Evolutionary conservation across 2,797 vertebrate species (phyloP).

Genomic region (Etheostoma nigrum): DNA sequence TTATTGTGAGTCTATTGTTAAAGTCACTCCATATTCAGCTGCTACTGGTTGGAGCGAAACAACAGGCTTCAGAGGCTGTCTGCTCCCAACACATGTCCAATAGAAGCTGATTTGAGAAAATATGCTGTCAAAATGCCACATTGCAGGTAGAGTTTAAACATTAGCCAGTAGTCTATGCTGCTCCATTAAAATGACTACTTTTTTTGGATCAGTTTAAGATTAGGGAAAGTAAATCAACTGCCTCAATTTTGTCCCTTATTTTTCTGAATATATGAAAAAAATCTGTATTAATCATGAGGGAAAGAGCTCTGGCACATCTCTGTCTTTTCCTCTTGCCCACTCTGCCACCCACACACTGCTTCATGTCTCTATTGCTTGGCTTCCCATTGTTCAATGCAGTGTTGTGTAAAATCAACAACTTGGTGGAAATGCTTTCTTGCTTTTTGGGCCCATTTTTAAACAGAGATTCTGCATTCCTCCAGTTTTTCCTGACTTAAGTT

Average conservation of each 20-base stretch:
- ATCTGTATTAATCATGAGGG: conserved; percentile 45
- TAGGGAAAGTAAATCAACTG: conserved; percentile 16
- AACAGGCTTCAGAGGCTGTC: conserved; percentile 13
- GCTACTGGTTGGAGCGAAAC: conserved; percentile 16
- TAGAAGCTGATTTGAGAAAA: conserved; percentile 12
- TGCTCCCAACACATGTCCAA: conserved; percentile 23
- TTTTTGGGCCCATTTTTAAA: conserved; percentile 45
- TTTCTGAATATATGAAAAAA: conserved; percentile 6
- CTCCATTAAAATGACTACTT: background rate
- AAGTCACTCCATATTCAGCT: conserved; percentile 19
- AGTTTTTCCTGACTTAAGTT: conserved; percentile 10
- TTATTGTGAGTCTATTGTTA: conserved; percentile 19
- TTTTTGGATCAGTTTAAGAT: conserved; percentile 10
- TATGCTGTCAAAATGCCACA: conserved; percentile 35
- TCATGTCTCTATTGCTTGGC: conserved; percentile 44
- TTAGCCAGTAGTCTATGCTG: background rate
- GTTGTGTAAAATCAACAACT: conserved; percentile 71
- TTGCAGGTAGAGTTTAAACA: conserved; percentile 11
- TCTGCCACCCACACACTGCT: conserved; percentile 68
- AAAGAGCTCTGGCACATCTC: conserved; percentile 48
- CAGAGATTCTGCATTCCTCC: conserved; percentile 30
- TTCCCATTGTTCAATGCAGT: conserved; percentile 60
- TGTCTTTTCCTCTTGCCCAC: conserved; percentile 60
- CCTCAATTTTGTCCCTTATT: conserved; percentile 17
- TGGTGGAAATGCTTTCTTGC: conserved; percentile 46